phyloP scores from a whole-genome alignment of 2,888 invertebrate species.

The Ichneumon xanthorius region DNA sequence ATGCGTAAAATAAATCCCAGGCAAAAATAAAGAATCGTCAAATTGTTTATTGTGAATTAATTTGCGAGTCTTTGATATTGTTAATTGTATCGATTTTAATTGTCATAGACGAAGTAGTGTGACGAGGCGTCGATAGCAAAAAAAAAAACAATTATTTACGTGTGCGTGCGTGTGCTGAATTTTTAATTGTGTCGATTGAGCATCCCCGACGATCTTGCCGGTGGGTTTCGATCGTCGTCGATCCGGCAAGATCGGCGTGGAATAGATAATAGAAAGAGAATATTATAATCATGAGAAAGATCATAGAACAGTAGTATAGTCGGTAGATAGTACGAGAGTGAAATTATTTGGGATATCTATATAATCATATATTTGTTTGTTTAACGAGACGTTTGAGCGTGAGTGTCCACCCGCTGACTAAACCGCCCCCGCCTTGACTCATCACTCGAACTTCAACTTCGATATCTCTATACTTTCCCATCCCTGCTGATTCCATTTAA shows the following conservation, averaged over 20 bases:
- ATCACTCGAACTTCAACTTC: conserved; percentile 11
- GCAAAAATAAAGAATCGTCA: conserved; percentile 33
- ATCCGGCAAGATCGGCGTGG: conserved; percentile 51
- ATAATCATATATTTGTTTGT: conserved; percentile 44
- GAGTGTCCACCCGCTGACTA: conserved; percentile 44
- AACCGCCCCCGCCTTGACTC: conserved; percentile 30
- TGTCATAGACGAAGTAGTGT: conserved; percentile 61
- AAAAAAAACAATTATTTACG: conserved; percentile 24
- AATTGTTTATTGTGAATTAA: conserved; percentile 35
- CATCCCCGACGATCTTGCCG: conserved; percentile 53
- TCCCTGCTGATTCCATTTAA: conserved; percentile 35
- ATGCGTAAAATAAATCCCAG: conserved; percentile 49
- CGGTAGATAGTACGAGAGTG: conserved; percentile 81
- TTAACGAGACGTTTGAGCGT: conserved; percentile 52
- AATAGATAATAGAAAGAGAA: conserved; percentile 65
- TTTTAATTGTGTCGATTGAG: conserved; percentile 30
- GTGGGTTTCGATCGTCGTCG: conserved; percentile 10
- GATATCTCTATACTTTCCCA: conserved; percentile 18
- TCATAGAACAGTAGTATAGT: conserved; percentile 80
- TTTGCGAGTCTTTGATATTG: conserved; percentile 7
- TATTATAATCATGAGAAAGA: conserved; percentile 73
- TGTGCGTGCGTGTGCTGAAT: conserved; percentile 60
- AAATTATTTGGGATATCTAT: conserved; percentile 59
- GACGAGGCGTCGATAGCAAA: conserved; percentile 57
- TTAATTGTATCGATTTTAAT: conserved; percentile 14